phyloP scores from a whole-genome alignment of 2,113 vertebrate species.

The Callocephalon fimbriatum region DNA sequence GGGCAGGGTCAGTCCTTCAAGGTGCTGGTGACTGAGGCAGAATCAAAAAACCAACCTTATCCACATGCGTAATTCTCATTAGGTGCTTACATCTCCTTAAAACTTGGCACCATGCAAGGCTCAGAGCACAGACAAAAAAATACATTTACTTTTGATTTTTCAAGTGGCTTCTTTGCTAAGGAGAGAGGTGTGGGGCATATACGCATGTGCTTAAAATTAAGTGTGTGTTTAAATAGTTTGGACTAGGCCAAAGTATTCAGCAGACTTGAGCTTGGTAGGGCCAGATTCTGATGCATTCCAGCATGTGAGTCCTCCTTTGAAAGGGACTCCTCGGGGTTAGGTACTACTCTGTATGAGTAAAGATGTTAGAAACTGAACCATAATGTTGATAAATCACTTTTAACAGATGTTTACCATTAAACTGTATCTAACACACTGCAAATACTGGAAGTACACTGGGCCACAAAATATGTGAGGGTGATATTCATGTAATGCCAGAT shows the following conservation, averaged over 20 bases:
- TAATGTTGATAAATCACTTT: slow-evolving; percentile 50
- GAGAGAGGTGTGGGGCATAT: background rate
- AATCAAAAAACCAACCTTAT: background rate
- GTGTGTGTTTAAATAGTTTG: background rate
- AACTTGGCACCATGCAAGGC: background rate
- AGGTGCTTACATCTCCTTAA: background rate
- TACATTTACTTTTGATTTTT: background rate
- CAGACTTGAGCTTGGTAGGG: background rate
- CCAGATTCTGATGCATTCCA: background rate
- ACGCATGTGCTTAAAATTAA: background rate
- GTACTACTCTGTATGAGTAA: background rate
- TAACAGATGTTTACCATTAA: slow-evolving; percentile 59
- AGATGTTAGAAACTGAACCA: background rate
- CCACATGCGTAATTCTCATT: background rate
- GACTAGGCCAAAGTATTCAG: background rate
- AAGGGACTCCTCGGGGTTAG: background rate
- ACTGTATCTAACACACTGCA: slow-evolving; percentile 55
- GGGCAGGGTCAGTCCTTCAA: background rate
- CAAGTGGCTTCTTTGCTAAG: background rate
- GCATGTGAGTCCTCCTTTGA: background rate
- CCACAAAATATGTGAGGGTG: slow-evolving; percentile 57
- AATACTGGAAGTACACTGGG: slow-evolving; percentile 40
- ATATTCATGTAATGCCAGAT: slow-evolving; percentile 63
- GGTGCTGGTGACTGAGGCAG: background rate
- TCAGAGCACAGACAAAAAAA: background rate